Base-by-base conservation (phyloP, 2,888 invertebrate genomes). In the Chironomus riparius region DNA sequence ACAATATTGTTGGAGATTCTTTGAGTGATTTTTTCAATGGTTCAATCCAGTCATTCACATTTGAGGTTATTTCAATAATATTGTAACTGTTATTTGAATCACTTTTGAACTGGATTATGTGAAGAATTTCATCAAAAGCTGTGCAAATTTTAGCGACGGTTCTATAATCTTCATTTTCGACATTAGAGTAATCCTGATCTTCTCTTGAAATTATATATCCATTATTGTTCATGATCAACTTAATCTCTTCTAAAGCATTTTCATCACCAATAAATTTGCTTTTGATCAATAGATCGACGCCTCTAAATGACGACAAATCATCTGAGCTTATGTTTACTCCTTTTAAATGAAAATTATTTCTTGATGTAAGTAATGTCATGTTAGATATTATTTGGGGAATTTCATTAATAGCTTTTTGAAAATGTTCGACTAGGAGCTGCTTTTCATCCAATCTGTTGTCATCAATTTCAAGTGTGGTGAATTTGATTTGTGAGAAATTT, bases 371-470 rank as follows among this genome's bases (percentile, higher is more conserved):
- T 0, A 91, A 80, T n/a, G 85, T 82, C 0, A 90, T 81, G 65
- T 90, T 88, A 0, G 89, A 86, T 80, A 90, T 88, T 4, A 90
- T 86, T 48, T 89, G 80, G 0, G 90, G 90, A 47, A 88, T 80
- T 78, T 91, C 88, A 47, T 85, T 87, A 0, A 91, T 83, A 0
- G 86, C 81, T 0, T 87, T 85, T 12, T 83, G 82, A 0, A 91
- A 82, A 4, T 83, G 77, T 12, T 87, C 87, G 0, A 87, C 83
- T 0, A 88, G 76, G 10, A 86, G 84, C 78, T 85, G 79, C 70
- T 80, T 24, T 24, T 24, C 78, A 28, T 28, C 28, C 1, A 28
- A 4, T 78, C 85, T 85, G 28, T 85, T 84, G 70, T 87, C 87
- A 78, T 83, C 80, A 77, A 87, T 72, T 80, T 88, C 86, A 62